phyloP scores from a whole-genome alignment of 2,888 invertebrate genomes.

The Archips crataeganus region DNA sequence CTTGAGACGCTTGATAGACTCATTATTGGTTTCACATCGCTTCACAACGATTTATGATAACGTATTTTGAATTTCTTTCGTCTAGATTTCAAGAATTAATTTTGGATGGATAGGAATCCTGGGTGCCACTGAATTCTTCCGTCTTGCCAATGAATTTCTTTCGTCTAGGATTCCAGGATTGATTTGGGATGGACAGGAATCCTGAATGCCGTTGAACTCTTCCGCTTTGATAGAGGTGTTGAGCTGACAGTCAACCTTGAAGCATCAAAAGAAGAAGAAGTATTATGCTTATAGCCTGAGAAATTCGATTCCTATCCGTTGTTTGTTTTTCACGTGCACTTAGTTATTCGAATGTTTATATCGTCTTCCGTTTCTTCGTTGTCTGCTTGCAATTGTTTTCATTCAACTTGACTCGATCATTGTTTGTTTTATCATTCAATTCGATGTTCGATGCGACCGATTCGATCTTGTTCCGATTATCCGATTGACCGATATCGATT shows the following conservation, averaged over 20 bases:
- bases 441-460: neutral
- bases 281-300: neutral
- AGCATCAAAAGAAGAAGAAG: too few species aligned
- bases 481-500: constrained; percentile 8
- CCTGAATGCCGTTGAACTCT: too few species aligned
- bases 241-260: too few species aligned
- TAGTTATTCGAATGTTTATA: neutral
- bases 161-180: neutral
- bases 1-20: constrained; percentile 45
- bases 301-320: neutral
- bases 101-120: neutral
- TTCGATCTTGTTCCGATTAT: neutral
- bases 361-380: neutral
- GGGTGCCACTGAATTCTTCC: too few species aligned
- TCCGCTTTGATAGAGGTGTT: neutral
- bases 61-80: neutral
- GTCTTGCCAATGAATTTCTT: neutral
- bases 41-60: neutral
- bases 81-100: neutral
- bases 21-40: constrained; percentile 29
- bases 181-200: neutral
- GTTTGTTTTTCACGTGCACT: neutral
- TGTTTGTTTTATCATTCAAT: neutral
- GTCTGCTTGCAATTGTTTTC: too few species aligned
- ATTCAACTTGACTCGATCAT: too few species aligned